Percentiles rank a stretch among this genome's conserved stretches.
phyloP scores from a whole-genome alignment of 2,113 vertebrate genomes.

The Ploceus nigricollis region DNA sequence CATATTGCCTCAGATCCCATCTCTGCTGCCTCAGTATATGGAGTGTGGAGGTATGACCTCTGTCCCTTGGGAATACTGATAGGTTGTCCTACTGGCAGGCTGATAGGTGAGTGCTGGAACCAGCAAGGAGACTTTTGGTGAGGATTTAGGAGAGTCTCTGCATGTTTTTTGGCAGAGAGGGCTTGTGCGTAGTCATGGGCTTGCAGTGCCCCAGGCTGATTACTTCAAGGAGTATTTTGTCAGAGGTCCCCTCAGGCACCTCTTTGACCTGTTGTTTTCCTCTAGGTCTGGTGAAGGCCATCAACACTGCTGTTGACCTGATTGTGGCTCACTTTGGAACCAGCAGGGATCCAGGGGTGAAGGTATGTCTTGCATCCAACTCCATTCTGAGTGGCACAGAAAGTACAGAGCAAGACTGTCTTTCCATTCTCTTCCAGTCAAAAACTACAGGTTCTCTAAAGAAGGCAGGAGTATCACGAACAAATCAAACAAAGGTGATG shows the following conservation, averaged over 20 bases:
- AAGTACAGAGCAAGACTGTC: background rate
- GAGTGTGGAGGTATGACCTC: background rate
- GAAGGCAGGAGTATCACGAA: background rate
- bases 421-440: background rate
- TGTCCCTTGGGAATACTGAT: background rate
- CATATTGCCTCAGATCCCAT: background rate
- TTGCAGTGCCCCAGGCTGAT: background rate
- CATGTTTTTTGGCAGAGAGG: background rate
- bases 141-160: background rate
- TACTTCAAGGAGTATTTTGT: background rate
- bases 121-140: background rate
- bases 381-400: background rate
- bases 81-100: background rate
- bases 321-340: constrained; percentile 96
- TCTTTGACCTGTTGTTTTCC: background rate
- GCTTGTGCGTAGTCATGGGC: background rate
- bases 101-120: background rate
- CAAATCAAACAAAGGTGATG: background rate
- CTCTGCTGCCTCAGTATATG: background rate
- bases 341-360: constrained; percentile 90
- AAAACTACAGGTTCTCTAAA: background rate
- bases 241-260: background rate
- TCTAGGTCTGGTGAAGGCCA: constrained; percentile 89
- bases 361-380: constrained; percentile 72
- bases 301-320: constrained; percentile 94